Base-by-base conservation (phyloP, 2,888 invertebrate genomes). In the Clepsis dumicolana region DNA sequence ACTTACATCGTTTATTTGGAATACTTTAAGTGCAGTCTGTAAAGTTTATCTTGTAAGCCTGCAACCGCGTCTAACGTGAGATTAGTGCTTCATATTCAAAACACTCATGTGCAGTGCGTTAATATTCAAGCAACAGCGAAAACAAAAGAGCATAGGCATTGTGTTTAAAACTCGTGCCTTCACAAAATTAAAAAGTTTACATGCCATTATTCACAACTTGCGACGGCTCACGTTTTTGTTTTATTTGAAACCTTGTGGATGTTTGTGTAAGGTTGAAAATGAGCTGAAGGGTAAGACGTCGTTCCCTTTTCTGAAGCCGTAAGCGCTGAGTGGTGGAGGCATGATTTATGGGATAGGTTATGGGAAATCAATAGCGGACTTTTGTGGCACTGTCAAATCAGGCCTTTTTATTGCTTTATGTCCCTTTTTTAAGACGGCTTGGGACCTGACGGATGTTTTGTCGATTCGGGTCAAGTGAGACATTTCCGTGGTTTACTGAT, bases 291-390 rank as follows among this genome's bases (percentile, higher is more conserved):
- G 48, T 2, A 12, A 48, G 21, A 21, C 8, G 48, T 48, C 2
- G 27, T 54, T 67, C 62, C 62, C 50, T 67, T 59, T 52, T 64
- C 67, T 67, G 61, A 64, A 68, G 54, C 44, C 62, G 48, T 64
- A 63, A 65, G 71, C 73, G 74, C 74, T 73, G 70, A 66, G 73
- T 63, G 71, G 64, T 68, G 65, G 67, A 41, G 56, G 64, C 74
- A 79, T 82, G 82, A 85, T 85, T 81, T 82, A 82, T 79, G 70
- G 41, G 72, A 72, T 71, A 69, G 73, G 73, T 83, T 84, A 86
- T 81, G 82, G 75, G 76, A 84, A 86, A 86, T 85, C 84, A 81
- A 85, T 85, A 84, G 60, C 62, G 50, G 29, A 59, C 57, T 53
- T 44, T 70, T 72, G 71, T 72, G 48, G 64, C 67, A 57, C 65